Percentiles rank a stretch among this genome's conserved stretches.
Evolutionary conservation across 2,797 vertebrate genomes (phyloP).

Genomic region (Artibeus jamaicensis): DNA sequence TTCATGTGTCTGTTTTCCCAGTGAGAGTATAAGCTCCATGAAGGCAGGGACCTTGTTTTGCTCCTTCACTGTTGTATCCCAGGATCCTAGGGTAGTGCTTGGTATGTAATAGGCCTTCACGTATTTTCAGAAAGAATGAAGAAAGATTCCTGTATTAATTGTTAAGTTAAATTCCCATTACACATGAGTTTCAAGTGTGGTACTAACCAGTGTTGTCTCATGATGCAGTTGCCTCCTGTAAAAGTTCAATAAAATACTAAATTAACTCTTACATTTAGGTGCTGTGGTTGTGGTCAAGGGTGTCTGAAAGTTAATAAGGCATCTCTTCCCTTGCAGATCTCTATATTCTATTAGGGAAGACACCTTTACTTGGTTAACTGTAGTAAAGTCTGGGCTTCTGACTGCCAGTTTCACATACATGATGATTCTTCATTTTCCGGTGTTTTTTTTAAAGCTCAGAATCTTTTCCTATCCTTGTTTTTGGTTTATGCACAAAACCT

Average conservation of each 20-base stretch:
- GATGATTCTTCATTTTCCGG: not conserved
- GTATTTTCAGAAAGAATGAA: not conserved
- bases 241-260: not conserved
- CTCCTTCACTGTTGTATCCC: not conserved
- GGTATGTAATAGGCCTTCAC: not conserved
- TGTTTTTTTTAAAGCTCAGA: not conserved
- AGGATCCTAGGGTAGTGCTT: not conserved
- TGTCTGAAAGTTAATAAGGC: not conserved
- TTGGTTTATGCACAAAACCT: not conserved
- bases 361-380: not conserved
- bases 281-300: not conserved
- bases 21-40: not conserved
- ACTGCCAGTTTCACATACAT: not conserved
- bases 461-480: not conserved
- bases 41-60: not conserved
- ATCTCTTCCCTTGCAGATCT: not conserved
- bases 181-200: not conserved
- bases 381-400: not conserved
- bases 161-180: not conserved
- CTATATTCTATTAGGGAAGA: not conserved
- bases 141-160: not conserved
- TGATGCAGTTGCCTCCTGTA: not conserved
- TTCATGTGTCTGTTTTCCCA: not conserved
- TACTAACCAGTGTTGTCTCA: not conserved
- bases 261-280: not conserved